These are phyloP conservation scores for Amblyraja radiata DNA, from an alignment of 2,797 vertebrate species.

Conservation along the genomic window DNA sequence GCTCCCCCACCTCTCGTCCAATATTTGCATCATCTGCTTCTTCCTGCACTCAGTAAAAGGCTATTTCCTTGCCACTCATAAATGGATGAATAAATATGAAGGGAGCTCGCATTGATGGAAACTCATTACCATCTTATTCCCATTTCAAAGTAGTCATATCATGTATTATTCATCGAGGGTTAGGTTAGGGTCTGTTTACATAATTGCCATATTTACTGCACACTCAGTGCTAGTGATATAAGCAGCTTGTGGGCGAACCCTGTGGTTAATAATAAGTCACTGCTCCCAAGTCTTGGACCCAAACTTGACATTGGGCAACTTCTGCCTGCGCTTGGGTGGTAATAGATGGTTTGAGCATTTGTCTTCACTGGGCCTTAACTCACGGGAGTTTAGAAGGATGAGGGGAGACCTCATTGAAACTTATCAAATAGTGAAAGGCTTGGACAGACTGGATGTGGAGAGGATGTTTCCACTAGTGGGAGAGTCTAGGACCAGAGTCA, in stretches of 20 bases:
- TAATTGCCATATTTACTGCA: neutral
- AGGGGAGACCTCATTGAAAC: no score
- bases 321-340: no score
- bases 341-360: no score
- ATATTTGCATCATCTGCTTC: neutral
- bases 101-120: neutral
- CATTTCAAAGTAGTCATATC: constrained; percentile 18
- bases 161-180: constrained; percentile 29
- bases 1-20: no score
- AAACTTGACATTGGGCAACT: no score
- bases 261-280: neutral
- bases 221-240: no score
- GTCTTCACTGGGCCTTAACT: no score
- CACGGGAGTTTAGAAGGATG: no score
- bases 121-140: neutral
- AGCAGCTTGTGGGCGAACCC: neutral
- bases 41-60: constrained; percentile 8
- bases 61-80: neutral
- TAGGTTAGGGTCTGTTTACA: neutral
- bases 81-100: neutral
- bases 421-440: no score
- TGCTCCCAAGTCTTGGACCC: neutral
- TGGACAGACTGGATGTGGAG: no score
- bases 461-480: no score
- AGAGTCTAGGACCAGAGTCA: no score